Conservation (phyloP, 2,113 vertebrate species). For the Cynoglossus semilaevis region DNA sequence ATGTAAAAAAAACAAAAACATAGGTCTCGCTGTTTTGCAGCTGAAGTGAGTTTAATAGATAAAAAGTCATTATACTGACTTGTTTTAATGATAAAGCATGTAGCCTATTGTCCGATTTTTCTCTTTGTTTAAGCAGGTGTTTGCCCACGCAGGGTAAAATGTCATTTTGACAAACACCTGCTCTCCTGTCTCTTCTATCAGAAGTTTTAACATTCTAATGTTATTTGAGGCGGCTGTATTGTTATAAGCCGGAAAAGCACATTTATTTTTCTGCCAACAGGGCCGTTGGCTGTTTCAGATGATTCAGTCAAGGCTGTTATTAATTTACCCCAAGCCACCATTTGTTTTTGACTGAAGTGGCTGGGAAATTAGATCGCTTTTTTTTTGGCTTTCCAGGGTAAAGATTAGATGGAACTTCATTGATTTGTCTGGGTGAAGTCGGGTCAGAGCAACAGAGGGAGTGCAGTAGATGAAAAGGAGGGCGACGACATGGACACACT, state of each 20-base stretch:
- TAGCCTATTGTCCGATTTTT: too few species aligned
- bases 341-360: conserved; percentile 51
- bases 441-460: conserved; percentile 22
- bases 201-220: neutral
- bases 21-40: too few species aligned
- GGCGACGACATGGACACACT: too few species aligned
- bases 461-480: neutral
- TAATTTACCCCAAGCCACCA: conserved; percentile 44
- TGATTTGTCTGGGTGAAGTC: conserved; percentile 39
- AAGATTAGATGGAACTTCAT: conserved; percentile 57
- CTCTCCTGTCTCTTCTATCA: too few species aligned
- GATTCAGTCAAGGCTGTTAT: conserved; percentile 40
- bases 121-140: too few species aligned
- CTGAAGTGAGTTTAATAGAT: too few species aligned
- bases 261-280: conserved; percentile 18
- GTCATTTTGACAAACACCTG: too few species aligned
- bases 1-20: too few species aligned
- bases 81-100: too few species aligned
- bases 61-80: too few species aligned
- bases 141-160: too few species aligned
- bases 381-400: conserved; percentile 18
- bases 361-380: conserved; percentile 30
- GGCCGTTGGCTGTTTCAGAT: conserved; percentile 9
- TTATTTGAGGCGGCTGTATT: conserved; percentile 10
- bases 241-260: conserved; percentile 3